Evolutionary conservation across 2,797 vertebrate genomes (phyloP).

Genomic region (Rhabdophis nuchalis): DNA sequence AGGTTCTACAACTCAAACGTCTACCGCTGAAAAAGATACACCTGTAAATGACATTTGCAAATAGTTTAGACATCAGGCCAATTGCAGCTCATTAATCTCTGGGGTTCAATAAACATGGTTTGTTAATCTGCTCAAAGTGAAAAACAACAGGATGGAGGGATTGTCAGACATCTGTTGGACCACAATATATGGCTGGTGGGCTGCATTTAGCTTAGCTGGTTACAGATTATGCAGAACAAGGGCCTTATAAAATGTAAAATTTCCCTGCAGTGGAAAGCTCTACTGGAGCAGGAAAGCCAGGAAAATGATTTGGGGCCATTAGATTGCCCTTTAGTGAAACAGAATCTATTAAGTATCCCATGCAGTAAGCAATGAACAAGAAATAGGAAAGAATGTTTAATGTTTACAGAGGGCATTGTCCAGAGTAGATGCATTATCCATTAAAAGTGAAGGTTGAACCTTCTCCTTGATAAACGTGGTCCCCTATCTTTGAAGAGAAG

Average conservation of each 20-base stretch:
- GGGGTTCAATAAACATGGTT: not conserved
- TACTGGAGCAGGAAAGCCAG: not conserved
- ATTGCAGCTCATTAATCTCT: not conserved
- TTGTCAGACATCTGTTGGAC: not conserved
- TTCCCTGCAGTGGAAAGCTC: not conserved
- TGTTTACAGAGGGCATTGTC: not conserved
- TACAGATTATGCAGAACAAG: not conserved
- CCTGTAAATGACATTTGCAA: not conserved
- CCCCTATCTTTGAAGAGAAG: not conserved
- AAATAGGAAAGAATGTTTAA: not conserved
- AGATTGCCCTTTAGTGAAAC: not conserved
- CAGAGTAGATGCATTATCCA: not conserved
- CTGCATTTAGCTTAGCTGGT: not conserved
- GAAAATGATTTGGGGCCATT: not conserved
- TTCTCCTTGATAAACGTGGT: no score
- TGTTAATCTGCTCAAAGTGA: not conserved
- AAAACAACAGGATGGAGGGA: not conserved
- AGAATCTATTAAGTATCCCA: not conserved
- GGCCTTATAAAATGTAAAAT: not conserved
- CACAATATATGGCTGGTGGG: not conserved
- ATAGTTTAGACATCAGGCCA: not conserved
- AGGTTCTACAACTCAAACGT: not conserved
- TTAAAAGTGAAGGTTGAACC: not conserved
- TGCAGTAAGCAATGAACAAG: not conserved
- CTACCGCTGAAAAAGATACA: not conserved